A percentile compares a stretch with the other conserved stretches of the same genome.
These are phyloP conservation scores for Macrosiphum euphorbiae DNA, from an alignment of 2,888 invertebrate species.

Conservation along the genomic window DNA sequence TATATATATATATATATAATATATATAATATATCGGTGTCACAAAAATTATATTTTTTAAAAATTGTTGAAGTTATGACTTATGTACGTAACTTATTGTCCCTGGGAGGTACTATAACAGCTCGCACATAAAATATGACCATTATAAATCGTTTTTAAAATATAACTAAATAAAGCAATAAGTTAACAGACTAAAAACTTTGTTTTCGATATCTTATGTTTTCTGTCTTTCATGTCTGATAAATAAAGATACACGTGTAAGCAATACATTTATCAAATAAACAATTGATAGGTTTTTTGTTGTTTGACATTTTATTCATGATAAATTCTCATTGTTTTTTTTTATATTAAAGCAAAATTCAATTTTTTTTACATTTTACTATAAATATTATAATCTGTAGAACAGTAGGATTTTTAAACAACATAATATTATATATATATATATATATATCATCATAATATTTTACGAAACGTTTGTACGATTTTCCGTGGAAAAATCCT, in stretches of 20 bases:
- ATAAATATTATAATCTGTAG: not conserved
- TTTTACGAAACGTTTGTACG: not conserved
- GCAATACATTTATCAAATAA: not conserved
- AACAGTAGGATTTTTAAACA: not conserved
- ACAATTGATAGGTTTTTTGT: not conserved
- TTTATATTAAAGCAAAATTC: not conserved
- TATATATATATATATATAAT: not conserved
- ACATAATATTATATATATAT: no score
- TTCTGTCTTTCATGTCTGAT: slow-evolving; percentile 3
- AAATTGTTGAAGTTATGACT: slow-evolving; percentile 39
- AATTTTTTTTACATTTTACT: not conserved
- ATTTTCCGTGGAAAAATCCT: not conserved
- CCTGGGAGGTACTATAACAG: slow-evolving; percentile 42
- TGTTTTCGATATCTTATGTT: slow-evolving; percentile 48
- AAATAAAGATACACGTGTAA: slow-evolving; percentile 10
- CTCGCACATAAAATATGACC: slow-evolving; percentile 42
- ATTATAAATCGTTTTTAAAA: slow-evolving; percentile 58
- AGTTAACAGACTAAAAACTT: slow-evolving; percentile 39
- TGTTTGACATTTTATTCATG: not conserved
- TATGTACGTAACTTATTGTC: slow-evolving; percentile 49
- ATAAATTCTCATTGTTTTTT: not conserved
- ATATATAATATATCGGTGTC: not conserved
- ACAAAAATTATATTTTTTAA: slow-evolving; percentile 43
- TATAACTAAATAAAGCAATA: slow-evolving; percentile 46
- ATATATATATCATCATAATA: not conserved